Conservation (phyloP, 2,888 invertebrate genomes). For the Hemaris fuciformis region DNA sequence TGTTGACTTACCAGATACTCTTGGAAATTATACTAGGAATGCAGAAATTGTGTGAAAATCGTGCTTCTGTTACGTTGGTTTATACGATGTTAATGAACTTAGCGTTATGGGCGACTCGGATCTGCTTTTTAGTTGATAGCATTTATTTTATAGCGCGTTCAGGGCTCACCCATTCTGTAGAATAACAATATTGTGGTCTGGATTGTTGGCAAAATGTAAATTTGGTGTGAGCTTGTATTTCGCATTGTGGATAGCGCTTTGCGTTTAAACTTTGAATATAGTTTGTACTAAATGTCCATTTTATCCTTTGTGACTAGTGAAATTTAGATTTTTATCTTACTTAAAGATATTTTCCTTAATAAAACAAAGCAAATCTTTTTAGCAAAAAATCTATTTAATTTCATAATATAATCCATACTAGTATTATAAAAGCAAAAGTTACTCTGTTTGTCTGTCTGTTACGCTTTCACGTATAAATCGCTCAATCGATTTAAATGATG, state of each 20-base stretch:
- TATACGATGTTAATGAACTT: slow-evolving; percentile 25
- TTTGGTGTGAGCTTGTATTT: background rate
- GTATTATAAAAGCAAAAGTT: too few relatives aligned
- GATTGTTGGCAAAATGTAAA: background rate
- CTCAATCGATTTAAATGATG: too few relatives aligned
- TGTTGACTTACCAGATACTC: slow-evolving; percentile 27
- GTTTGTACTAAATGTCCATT: background rate
- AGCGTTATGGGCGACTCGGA: slow-evolving; percentile 8
- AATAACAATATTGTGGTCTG: background rate
- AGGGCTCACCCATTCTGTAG: background rate
- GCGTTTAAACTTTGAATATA: background rate
- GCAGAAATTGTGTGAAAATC: background rate
- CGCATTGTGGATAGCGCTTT: slow-evolving; percentile 24
- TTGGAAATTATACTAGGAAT: slow-evolving; percentile 11
- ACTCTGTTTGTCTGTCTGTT: too few relatives aligned
- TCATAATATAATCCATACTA: too few relatives aligned
- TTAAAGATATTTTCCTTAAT: too few relatives aligned
- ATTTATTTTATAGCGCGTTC: background rate
- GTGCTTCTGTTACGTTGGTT: background rate
- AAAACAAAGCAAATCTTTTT: too few relatives aligned
- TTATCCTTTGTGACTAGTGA: background rate
- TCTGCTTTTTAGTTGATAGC: slow-evolving; percentile 2
- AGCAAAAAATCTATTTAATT: too few relatives aligned
- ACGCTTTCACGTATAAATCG: too few relatives aligned
- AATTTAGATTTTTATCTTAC: background rate